These are phyloP conservation scores for Protophormia terraenovae DNA, from an alignment of 2,888 invertebrate species.

Conservation along the genomic window DNA sequence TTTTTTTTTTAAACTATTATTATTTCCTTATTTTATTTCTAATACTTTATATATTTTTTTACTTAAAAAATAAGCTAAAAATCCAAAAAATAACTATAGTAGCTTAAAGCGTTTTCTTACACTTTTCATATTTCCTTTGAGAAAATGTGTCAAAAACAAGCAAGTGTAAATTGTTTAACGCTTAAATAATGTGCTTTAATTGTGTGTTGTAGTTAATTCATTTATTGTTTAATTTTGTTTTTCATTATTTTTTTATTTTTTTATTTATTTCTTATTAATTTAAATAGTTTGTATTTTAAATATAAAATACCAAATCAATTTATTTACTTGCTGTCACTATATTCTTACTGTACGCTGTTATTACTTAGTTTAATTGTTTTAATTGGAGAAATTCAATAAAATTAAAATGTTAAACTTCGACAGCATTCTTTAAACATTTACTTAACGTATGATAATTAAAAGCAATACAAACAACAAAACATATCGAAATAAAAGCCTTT, in stretches of 20 bases:
- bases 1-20: neutral
- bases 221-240: neutral
- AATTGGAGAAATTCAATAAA: conserved; percentile 22
- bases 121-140: neutral
- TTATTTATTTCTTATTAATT: neutral
- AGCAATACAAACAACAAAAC: neutral
- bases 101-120: neutral
- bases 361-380: conserved; percentile 3
- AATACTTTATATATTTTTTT: neutral
- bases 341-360: neutral
- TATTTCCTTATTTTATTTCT: neutral
- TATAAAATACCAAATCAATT: conserved; percentile 11
- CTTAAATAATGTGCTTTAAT: conserved; percentile 36
- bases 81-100: neutral
- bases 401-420: neutral
- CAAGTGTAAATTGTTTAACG: neutral
- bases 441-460: neutral
- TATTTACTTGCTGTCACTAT: neutral
- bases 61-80: neutral
- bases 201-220: conserved; percentile 32
- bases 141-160: neutral
- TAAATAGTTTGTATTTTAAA: neutral
- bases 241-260: neutral
- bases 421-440: neutral
- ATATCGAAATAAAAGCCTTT: neutral